These are phyloP conservation scores for Jordanella pulchra DNA, from an alignment of 2,797 vertebrate species.

Conservation along the genomic window DNA sequence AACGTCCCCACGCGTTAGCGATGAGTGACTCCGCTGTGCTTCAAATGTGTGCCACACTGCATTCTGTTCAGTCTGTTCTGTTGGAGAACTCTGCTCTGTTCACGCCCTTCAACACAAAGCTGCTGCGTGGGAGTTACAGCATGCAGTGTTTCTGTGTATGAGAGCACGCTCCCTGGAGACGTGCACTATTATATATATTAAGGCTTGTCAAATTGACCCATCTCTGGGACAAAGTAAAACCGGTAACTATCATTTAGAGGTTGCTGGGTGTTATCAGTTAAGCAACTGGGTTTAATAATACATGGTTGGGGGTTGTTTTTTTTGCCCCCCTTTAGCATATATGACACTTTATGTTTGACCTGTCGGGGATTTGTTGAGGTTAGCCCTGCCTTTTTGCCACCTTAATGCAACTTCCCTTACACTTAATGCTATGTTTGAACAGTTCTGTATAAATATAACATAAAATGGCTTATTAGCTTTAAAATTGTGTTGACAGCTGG, in stretches of 20 bases:
- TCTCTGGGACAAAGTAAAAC: slow-evolving; percentile 42
- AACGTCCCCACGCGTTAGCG: slow-evolving; percentile 15
- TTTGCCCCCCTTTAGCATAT: slow-evolving; percentile 23
- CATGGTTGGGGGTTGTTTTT: slow-evolving; percentile 39
- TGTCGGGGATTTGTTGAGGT: slow-evolving; percentile 1
- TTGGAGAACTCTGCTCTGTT: slow-evolving; percentile 41
- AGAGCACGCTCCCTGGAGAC: slow-evolving; percentile 23
- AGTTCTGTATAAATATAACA: no score
- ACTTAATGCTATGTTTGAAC: no score
- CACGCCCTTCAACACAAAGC: slow-evolving; percentile 52
- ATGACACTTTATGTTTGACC: slow-evolving; percentile 15
- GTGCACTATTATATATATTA: slow-evolving; percentile 29
- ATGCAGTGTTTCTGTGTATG: slow-evolving; percentile 9
- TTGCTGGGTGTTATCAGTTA: slow-evolving; percentile 38
- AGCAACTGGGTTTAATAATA: slow-evolving; percentile 53
- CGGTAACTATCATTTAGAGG: slow-evolving; percentile 39
- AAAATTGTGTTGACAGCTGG: no score
- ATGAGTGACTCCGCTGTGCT: slow-evolving; percentile 9
- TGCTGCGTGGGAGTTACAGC: slow-evolving; percentile 62
- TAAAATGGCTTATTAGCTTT: no score
- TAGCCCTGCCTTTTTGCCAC: slow-evolving; percentile 22
- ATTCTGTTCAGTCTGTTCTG: slow-evolving; percentile 47
- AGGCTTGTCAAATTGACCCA: slow-evolving; percentile 40
- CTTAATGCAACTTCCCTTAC: slow-evolving; percentile 7
- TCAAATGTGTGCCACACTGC: slow-evolving; percentile 25